Evolutionary conservation across 2,797 vertebrate species (phyloP).

Genomic region (Eulemur rubriventer): DNA sequence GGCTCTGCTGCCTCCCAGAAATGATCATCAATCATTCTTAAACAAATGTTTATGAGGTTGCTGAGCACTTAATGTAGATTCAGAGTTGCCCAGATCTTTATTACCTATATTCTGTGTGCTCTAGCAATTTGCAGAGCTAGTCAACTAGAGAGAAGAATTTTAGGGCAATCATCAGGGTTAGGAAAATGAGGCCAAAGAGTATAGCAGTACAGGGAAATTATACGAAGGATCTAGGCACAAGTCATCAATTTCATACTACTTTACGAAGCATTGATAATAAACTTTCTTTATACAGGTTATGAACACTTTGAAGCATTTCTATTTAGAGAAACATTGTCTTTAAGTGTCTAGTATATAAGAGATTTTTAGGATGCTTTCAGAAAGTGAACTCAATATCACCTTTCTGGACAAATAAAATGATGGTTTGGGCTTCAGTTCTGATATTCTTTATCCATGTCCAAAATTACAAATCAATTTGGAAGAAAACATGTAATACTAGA

Average conservation of each 20-base stretch:
- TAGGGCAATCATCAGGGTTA: not conserved
- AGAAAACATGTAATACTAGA: not conserved
- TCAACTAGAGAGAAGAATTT: not conserved
- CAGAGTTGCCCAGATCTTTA: constrained; percentile 12
- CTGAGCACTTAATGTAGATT: not conserved
- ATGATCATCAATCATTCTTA: not conserved
- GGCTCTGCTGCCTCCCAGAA: not conserved
- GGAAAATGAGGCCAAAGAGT: not conserved
- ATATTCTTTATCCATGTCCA: not conserved
- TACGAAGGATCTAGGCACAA: not conserved
- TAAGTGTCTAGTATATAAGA: not conserved
- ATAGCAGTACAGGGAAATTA: not conserved
- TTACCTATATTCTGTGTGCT: not conserved
- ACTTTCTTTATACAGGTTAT: not conserved
- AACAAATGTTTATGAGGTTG: constrained; percentile 14
- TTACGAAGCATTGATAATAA: not conserved
- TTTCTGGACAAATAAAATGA: constrained; percentile 17
- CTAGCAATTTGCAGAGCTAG: not conserved
- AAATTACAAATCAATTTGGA: not conserved
- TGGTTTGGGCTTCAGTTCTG: not conserved
- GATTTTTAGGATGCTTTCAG: not conserved
- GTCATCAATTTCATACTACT: not conserved
- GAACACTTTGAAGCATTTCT: constrained; percentile 8
- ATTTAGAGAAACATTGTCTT: not conserved
- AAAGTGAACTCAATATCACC: not conserved